These are phyloP conservation scores for Drosophila putrida DNA, from an alignment of 2,888 invertebrate genomes.

Conservation along the genomic window DNA sequence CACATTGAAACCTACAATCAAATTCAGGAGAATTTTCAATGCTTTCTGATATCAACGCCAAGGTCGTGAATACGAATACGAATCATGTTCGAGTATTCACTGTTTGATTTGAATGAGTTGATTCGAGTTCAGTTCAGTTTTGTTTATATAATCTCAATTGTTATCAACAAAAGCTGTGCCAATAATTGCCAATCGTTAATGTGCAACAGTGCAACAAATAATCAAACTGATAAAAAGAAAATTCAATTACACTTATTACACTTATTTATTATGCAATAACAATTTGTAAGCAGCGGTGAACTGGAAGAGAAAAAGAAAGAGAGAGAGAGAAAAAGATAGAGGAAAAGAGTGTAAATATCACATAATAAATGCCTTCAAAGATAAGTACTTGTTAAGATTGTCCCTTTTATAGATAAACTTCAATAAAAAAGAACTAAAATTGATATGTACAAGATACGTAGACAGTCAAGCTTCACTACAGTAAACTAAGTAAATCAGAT, in stretches of 20 bases:
- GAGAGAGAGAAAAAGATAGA: neutral
- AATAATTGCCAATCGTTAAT: conserved; percentile 34
- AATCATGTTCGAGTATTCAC: conserved; percentile 14
- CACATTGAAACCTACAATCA: conserved; percentile 30
- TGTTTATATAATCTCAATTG: conserved; percentile 11
- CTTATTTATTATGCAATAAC: conserved; percentile 26
- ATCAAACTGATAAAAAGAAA: conserved; percentile 15
- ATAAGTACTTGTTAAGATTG: neutral
- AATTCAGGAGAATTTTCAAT: conserved; percentile 38
- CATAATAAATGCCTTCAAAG: neutral
- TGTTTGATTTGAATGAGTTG: conserved; percentile 5
- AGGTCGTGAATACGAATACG: conserved; percentile 22
- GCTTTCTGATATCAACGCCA: conserved; percentile 30
- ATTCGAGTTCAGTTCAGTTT: neutral
- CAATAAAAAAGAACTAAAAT: conserved; percentile 7
- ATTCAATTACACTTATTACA: conserved; percentile 17
- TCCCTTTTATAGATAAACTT: conserved; percentile 11
- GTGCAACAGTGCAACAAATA: conserved; percentile 7
- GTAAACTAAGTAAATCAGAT: too few species aligned
- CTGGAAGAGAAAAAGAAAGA: neutral
- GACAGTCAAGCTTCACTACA: neutral
- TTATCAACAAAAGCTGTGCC: conserved; percentile 28
- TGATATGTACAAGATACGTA: neutral
- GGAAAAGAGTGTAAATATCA: neutral
- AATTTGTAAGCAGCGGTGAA: neutral